Base-by-base conservation (phyloP, 2,888 invertebrate genomes). In the Agrotis ipsilon region DNA sequence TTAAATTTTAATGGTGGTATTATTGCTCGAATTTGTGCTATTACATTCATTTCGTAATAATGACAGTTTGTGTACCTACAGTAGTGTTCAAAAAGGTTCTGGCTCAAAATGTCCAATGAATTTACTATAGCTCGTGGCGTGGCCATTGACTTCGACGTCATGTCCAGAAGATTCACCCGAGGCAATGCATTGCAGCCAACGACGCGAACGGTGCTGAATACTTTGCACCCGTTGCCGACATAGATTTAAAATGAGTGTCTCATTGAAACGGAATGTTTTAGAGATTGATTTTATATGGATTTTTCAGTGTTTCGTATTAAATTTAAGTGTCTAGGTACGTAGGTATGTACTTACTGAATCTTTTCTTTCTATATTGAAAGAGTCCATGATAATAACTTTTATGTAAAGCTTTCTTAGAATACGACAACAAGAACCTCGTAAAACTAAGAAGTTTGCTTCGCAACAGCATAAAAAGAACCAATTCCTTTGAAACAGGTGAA, bases 1-100 rank as follows among this genome's bases (percentile, higher is more conserved):
- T 87, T 81, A 86, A 88, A 87, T 85, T 87, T 85, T 88, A 88
- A 87, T 86, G 86, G 83, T 85, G 72, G 80, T 79, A 79, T 84
- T 85, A 84, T 82, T 77, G 75, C 64, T 68, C 58, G 68, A 75
- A 74, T 73, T 77, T 72, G 80, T 63, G 64, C 62, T 70, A 70
- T 84, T 74, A 74, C 70, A 72, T 72, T 65, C 39, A 75, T 74
- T 84, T 66, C 51, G 52, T 68, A 71, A 71, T 78, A 75, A 75
- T 78, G 58, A 65, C 43, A 67, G 74, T 80, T 70, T 68, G n/a
- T 64, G 69, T 54, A 54, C 11, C 18, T 39, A 59, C 43, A 68
- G 27, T 66, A 51, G 58, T 72, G 32, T 55, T 57, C 24, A 60
- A 74, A 67, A 71, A 68, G 27, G 13, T 27, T 55, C 48, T 59